Evolutionary conservation across 2,888 invertebrate species (phyloP).

Genomic region (Drosophila diplacantha): DNA sequence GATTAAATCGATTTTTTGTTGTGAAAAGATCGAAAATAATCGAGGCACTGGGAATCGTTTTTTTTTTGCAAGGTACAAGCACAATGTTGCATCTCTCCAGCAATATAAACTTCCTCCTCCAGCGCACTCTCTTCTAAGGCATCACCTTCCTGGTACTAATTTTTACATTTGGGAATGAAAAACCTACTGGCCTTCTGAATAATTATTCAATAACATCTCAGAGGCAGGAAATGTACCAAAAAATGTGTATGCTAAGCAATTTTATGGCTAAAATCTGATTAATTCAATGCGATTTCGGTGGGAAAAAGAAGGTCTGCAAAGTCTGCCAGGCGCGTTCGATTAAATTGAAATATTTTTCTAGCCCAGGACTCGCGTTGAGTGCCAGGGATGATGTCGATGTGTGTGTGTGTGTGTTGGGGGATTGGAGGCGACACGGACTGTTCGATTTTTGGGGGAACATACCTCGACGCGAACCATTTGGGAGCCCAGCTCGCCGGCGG

Average conservation of each 20-base stretch:
- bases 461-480: conserved; percentile 77
- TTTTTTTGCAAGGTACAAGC: no score
- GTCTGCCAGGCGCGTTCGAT: conserved; percentile 12
- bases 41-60: no score
- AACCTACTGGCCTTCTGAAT: not conserved
- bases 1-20: no score
- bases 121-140: not conserved
- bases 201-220: not conserved
- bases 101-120: not conserved
- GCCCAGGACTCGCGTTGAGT: conserved; percentile 9
- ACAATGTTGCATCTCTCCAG: not conserved
- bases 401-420: conserved; percentile 2
- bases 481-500: conserved; percentile 62
- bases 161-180: not conserved
- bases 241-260: conserved; percentile 2
- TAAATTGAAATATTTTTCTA: conserved; percentile 29
- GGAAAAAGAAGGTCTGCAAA: not conserved
- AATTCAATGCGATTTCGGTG: not conserved
- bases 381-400: conserved; percentile 15
- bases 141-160: no score
- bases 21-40: no score
- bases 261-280: not conserved
- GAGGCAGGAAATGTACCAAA: no score
- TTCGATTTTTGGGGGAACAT: conserved; percentile 48
- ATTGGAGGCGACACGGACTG: no score